phyloP scores from a whole-genome alignment of 2,113 vertebrate genomes.

The Oreocharis arfaki region DNA sequence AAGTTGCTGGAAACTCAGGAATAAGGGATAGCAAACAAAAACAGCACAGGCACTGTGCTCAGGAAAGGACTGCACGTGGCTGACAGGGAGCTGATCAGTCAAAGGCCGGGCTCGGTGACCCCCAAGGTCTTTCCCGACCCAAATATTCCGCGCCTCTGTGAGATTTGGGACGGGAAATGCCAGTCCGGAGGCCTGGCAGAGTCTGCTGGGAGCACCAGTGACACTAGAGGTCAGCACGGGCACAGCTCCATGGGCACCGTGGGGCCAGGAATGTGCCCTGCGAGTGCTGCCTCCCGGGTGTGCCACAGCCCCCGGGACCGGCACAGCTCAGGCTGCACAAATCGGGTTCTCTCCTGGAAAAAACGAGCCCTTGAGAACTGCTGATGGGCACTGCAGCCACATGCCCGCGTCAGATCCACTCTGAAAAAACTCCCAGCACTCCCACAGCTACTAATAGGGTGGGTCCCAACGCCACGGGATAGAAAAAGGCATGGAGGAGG shows the following conservation, averaged over 20 bases:
- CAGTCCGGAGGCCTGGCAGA: fast-evolving
- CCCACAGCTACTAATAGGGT: too few species aligned
- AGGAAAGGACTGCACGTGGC: not conserved
- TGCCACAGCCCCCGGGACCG: not conserved
- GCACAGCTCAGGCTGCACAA: not conserved
- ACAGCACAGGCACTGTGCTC: not conserved
- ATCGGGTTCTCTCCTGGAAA: fast-evolving
- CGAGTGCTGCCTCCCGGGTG: fast-evolving
- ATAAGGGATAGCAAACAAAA: not conserved
- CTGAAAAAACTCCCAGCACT: not conserved
- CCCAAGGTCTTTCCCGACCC: not conserved
- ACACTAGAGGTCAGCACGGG: conserved; percentile 26
- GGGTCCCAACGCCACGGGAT: not conserved
- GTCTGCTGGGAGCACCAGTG: not conserved
- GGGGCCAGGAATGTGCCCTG: not conserved
- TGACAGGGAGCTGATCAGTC: not conserved
- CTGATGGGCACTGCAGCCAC: not conserved
- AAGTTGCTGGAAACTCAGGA: not conserved
- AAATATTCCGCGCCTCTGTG: fast-evolving
- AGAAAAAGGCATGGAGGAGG: not conserved
- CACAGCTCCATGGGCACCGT: not conserved
- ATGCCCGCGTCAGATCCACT: fast-evolving
- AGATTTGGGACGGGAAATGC: not conserved
- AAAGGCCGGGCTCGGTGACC: fast-evolving
- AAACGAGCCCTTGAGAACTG: not conserved